phyloP scores from a whole-genome alignment of 1,140 invertebrate species.

The Trachymyrmex septentrionalis region DNA sequence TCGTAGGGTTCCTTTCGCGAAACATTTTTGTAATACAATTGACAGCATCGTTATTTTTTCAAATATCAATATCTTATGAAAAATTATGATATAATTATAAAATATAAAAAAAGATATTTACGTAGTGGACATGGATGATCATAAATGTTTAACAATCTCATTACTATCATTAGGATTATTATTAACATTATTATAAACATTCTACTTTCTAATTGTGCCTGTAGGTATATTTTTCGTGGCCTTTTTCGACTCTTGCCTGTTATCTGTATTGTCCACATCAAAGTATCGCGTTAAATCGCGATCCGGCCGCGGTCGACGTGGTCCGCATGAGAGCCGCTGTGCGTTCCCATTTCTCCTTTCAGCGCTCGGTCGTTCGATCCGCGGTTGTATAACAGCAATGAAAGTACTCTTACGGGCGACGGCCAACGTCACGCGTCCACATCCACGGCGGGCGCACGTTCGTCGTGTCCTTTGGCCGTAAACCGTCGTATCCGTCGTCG shows the following conservation, averaged over 20 bases:
- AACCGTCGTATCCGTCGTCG: conserved; percentile 58
- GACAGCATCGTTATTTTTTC: background rate
- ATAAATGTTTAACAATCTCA: background rate
- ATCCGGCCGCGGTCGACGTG: background rate
- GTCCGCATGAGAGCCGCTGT: conserved; percentile 76
- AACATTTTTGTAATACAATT: conserved; percentile 5
- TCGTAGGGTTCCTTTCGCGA: background rate
- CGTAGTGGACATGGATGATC: background rate
- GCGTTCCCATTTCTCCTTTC: conserved; percentile 83
- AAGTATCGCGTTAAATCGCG: background rate
- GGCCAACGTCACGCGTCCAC: conserved; percentile 68
- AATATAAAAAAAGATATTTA: background rate
- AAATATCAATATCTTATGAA: conserved; percentile 7
- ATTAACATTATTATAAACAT: background rate
- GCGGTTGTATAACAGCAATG: conserved; percentile 83
- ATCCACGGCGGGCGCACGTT: conserved; percentile 38
- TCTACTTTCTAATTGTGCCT: background rate
- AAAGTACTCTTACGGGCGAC: conserved; percentile 79
- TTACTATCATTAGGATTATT: background rate
- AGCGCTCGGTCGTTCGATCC: conserved; percentile 76
- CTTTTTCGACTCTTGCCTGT: background rate
- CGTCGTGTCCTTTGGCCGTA: conserved; percentile 46
- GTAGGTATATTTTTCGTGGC: background rate
- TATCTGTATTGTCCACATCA: background rate
- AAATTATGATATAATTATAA: background rate